Percentiles rank a stretch among this genome's conserved stretches.
These are phyloP conservation scores for Riparia riparia DNA, from an alignment of 2,113 vertebrate genomes.

Conservation along the genomic window DNA sequence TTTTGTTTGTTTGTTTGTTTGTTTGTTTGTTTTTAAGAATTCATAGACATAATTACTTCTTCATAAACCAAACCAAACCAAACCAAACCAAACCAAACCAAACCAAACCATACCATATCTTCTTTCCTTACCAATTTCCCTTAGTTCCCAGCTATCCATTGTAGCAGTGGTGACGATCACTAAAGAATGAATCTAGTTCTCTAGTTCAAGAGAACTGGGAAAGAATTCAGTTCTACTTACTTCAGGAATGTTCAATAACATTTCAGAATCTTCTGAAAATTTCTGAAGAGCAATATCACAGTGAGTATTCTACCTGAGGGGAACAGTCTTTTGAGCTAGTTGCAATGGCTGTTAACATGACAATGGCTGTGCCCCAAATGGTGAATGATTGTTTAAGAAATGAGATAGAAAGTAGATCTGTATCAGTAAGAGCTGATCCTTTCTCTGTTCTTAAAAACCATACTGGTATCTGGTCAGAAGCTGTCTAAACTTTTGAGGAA, in stretches of 20 bases:
- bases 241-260: background rate
- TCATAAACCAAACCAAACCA: background rate
- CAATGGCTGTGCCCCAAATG: background rate
- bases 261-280: background rate
- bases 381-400: background rate
- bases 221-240: background rate
- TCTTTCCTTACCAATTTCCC: background rate
- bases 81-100: background rate
- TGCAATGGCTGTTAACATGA: background rate
- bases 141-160: background rate
- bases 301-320: background rate
- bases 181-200: background rate
- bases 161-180: background rate
- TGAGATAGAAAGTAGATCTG: background rate
- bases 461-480: background rate
- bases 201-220: background rate
- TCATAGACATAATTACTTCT: background rate
- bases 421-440: background rate
- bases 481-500: background rate
- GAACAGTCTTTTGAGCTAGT: background rate
- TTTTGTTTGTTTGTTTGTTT: no score
- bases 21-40: background rate
- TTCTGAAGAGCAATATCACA: background rate
- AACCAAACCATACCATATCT: background rate
- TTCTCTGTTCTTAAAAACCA: background rate